Evolutionary conservation across 2,888 invertebrate species (phyloP), one percentile per base, ranked within the genome.

Genomic region (Gastrophysa polygoni): DNA sequence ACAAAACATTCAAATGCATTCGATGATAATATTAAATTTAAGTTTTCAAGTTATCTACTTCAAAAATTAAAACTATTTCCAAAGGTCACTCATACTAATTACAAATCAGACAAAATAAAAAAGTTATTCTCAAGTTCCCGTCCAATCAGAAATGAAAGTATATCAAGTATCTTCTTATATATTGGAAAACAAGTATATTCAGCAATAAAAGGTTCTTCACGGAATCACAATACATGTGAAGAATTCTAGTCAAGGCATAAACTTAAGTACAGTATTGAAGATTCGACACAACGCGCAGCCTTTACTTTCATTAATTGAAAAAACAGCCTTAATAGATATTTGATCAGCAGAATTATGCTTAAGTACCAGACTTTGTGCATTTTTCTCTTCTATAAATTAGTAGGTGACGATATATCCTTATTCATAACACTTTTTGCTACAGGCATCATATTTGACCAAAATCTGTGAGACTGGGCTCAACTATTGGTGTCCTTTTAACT

Each of bases 321-420:
- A 32, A 44, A 4, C 38, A 14, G 5, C 16, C n/a, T 38, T 3
- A 2, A 38, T 38, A 11, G 10, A 6, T 4, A 14, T 55, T 55
- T 17, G 47, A 58, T 59, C 58, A 61, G 46, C 58, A 55, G 62
- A 64, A 48, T 47, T 38, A 56, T 49, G 59, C 56, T 62, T 57
- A 71, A 71, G 71, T 71, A 71, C 71, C 44, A 66, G 55, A 62
- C 57, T 61, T 64, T 69, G 69, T 69, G 69, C 68, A 71, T 52
- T 59, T 56, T 59, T 65, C 61, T 56, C 59, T 59, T 38, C 46
- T 55, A 47, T n/a, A 50, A 68, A 67, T 51, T 67, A 66, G 67
- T 68, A 68, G 63, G 67, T 68, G 70, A 66, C 61, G 61, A 66
- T 32, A 57, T 66, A 46, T 21, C 44, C 43, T 51, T 56, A 64